Evolutionary conservation across 1,140 invertebrate species (phyloP), one percentile per base, ranked within the genome.

Genomic region (Leptinotarsa lineolata): DNA sequence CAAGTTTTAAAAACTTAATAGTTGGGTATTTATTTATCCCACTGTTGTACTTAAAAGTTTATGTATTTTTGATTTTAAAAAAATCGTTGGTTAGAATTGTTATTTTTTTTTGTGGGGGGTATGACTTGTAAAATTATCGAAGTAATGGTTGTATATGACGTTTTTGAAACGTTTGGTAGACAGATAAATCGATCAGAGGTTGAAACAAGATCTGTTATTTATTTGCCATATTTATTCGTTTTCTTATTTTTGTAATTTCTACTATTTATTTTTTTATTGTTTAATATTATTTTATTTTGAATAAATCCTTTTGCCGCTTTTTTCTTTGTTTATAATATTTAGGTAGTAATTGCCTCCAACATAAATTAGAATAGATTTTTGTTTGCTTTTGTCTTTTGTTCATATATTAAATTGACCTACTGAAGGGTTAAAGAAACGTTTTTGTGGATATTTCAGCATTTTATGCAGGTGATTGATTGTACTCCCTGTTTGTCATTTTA

Each of bases 161-260:
- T 61, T 61, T 63, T 22, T 66, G n/a, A 45, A 63, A 63, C 5
- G 30, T 13, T 39, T 30, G 30, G 44, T 21, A 71, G 69, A 22
- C 59, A 45, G 69, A 71, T n/a, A 71, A 12, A 18, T 70, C 60
- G 48, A 59, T 44, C 18, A 48, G 16, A 48, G 18, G 30, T 48
- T 18, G 6, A n/a, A 70, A 70, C 60, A 63, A 71, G 69, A 71
- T 71, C 58, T 63, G 69, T 63, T 71, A 63, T 71, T 71, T 63
- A 63, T 63, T 71, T 71, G 69, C 69, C 69, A 71, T 71, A 71
- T 71, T 71, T 71, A 71, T 71, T 71, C 59, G 69, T 71, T 71
- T 44, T 20, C 54, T 71, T 59, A 60, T 71, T 63, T 71, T 70
- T 71, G 58, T 71, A 71, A 44, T 21, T 71, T 71, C 69, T 71